Percentiles rank a stretch among this genome's conserved stretches.
Conservation (phyloP, 1,140 invertebrate species). For the Nasonia longicornis region DNA sequence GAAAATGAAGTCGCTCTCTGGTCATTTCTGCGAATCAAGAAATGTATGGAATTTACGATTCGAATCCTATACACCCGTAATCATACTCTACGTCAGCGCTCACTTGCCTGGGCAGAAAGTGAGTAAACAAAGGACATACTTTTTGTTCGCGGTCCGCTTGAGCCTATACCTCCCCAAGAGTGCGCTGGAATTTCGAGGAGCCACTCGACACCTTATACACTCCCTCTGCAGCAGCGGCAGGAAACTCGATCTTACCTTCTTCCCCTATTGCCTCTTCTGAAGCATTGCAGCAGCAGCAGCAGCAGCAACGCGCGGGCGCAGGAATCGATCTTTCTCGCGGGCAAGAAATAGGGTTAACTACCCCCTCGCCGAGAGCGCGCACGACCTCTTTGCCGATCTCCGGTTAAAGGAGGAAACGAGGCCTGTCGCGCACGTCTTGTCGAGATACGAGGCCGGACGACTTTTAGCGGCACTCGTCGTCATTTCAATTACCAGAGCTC, state of each 20-base stretch:
- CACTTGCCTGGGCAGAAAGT: neutral
- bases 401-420: conserved; percentile 13
- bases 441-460: neutral
- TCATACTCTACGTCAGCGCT: neutral
- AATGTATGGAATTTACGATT: too few species aligned
- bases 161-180: conserved; percentile 32
- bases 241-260: conserved; percentile 53
- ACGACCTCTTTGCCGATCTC: neutral
- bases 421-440: neutral
- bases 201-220: conserved; percentile 56
- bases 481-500: conserved; percentile 31
- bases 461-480: conserved; percentile 5
- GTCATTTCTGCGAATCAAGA: too few species aligned
- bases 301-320: conserved; percentile 30
- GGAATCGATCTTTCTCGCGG: conserved; percentile 52
- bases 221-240: neutral
- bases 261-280: neutral
- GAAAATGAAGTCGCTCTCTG: too few species aligned
- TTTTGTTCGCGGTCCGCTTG: neutral
- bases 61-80: too few species aligned
- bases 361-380: conserved; percentile 48
- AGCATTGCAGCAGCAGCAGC: conserved; percentile 25
- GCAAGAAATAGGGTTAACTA: conserved; percentile 58
- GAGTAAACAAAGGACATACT: conserved; percentile 35
- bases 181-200: conserved; percentile 54